Percentiles rank a stretch among this genome's conserved stretches.
Evolutionary conservation across 2,113 vertebrate genomes (phyloP).

Genomic region (Toxotes chatareus): DNA sequence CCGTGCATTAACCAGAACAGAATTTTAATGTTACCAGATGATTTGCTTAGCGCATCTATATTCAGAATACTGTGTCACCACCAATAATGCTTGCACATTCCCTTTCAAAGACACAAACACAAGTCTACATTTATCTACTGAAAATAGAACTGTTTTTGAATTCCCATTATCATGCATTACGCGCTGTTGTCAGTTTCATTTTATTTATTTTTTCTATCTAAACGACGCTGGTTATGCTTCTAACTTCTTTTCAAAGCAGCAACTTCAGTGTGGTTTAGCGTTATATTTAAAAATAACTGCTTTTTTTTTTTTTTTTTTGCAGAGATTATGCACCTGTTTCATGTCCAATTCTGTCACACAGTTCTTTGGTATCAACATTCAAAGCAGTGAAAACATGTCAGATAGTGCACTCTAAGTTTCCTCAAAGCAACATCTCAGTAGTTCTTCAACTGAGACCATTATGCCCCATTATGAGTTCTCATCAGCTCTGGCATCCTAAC

Average conservation of each 20-base stretch:
- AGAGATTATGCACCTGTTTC: constrained; percentile 53
- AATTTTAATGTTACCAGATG: constrained; percentile 49
- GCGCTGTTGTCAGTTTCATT: constrained; percentile 65
- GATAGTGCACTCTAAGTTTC: constrained; percentile 44
- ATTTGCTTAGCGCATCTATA: constrained; percentile 58
- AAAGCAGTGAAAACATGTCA: constrained; percentile 66
- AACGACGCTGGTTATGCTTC: constrained; percentile 48
- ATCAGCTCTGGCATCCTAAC: constrained; percentile 64
- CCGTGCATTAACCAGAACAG: constrained; percentile 26
- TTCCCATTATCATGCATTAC: constrained; percentile 71
- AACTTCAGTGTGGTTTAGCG: constrained; percentile 49
- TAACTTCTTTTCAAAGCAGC: constrained; percentile 69
- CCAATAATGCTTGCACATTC: constrained; percentile 40
- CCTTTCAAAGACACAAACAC: constrained; percentile 47
- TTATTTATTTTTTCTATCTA: constrained; percentile 45
- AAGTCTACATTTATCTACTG: constrained; percentile 56
- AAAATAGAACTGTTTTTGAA: constrained; percentile 72
- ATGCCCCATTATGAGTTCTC: constrained; percentile 67
- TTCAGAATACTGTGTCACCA: constrained; percentile 64
- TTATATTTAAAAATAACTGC: constrained; percentile 61
- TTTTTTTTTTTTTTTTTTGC: constrained; percentile 1
- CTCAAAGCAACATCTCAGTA: constrained; percentile 55
- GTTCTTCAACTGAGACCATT: constrained; percentile 55
- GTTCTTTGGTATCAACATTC: constrained; percentile 38
- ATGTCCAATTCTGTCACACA: constrained; percentile 58